phyloP scores from a whole-genome alignment of 2,113 vertebrate genomes.

The Thalassoma bifasciatum region DNA sequence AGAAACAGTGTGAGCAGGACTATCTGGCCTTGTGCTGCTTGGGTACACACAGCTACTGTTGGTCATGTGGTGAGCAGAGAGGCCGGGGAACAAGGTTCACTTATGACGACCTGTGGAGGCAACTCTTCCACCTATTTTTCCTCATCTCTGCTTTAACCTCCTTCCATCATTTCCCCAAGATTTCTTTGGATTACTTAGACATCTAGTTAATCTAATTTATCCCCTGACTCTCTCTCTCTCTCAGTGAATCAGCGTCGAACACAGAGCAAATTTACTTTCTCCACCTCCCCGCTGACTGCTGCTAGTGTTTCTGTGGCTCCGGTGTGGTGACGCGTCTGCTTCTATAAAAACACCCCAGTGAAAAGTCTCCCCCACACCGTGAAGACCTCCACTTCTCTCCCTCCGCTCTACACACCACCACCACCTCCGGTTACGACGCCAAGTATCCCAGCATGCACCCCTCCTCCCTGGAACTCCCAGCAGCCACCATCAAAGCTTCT shows the following conservation, averaged over 20 bases:
- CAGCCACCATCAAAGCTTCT: conserved; percentile 81
- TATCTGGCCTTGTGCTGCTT: conserved; percentile 35
- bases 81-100: conserved; percentile 71
- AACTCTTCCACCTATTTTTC: conserved; percentile 19
- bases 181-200: conserved; percentile 54
- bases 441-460: conserved; percentile 79
- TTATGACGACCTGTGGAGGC: conserved; percentile 62
- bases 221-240: conserved; percentile 42
- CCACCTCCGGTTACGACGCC: conserved; percentile 68
- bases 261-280: conserved; percentile 23
- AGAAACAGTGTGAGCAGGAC: conserved; percentile 18
- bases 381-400: conserved; percentile 72
- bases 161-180: conserved; percentile 19
- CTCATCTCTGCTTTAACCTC: conserved; percentile 2
- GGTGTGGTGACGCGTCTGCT: conserved; percentile 73
- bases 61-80: conserved; percentile 47
- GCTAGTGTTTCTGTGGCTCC: conserved; percentile 77
- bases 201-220: conserved; percentile 57
- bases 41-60: conserved; percentile 71
- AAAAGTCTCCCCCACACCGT: conserved; percentile 32
- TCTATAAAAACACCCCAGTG: conserved; percentile 74
- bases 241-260: conserved; percentile 19
- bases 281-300: conserved; percentile 61
- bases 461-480: conserved; percentile 75
- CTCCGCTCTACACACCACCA: conserved; percentile 57